Evolutionary conservation across 2,888 invertebrate genomes (phyloP), one percentile per base, ranked within the genome.

Genomic region (Lithosia quadra): DNA sequence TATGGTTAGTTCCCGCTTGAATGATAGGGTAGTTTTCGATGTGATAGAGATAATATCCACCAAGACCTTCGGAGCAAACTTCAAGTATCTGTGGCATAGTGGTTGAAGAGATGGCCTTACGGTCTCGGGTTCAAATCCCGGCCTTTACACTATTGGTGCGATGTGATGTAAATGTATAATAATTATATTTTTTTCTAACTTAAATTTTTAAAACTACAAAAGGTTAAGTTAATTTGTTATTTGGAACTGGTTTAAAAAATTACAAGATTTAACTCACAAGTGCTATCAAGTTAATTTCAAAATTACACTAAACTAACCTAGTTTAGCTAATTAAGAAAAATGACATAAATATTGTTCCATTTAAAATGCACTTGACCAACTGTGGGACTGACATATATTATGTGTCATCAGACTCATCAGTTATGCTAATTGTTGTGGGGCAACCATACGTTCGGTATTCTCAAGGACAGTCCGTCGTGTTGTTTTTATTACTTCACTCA

Each of bases 361-460:
- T 87, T 88, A 81, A 66, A 77, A 71, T 90, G 89, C 88, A 92
- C 93, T 93, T 92, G 92, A 91, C 91, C 90, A 89, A 92, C 81
- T 89, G 84, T 86, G 73, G 73, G 81, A 81, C 18, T 84, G 82
- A 80, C 80, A 72, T 73, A 78, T n/a, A n/a, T n/a, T n/a, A n/a
- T 82, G 58, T 71, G 33, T 63, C 21, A 49, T 36, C 55, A 55
- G 18, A 59, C 39, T 60, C 63, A 59, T 66, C 66, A 63, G 69
- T 63, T 66, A 75, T 73, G 74, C 11, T 75, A 74, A 70, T 82
- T 72, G 68, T 57, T 67, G 69, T 83, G 76, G 67, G 71, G 85
- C 82, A 80, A 82, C 90, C 82, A 88, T 69, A 43, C 15, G 67
- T 58, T 69, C 18, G 15, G 0, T 21, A 66, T 66, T 64, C 59